Base-by-base conservation (phyloP, 1,140 invertebrate species). In the Mylabris phalerata region DNA sequence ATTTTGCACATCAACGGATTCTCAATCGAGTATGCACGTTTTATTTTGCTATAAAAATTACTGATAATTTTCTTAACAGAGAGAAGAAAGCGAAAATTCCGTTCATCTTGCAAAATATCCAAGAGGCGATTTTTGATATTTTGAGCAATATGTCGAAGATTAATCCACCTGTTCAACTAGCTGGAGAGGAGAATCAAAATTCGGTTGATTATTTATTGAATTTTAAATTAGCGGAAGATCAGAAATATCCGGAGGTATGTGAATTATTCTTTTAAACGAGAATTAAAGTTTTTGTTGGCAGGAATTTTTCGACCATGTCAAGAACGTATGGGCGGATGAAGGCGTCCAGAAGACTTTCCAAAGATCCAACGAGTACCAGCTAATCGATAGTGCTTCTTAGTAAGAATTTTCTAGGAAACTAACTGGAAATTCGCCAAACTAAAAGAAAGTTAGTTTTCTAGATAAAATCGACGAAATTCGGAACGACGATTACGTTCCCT, bases 381-480 rank as follows among this genome's bases (percentile, higher is more conserved):
- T 91, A 11, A 83, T 91, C 55, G 89, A 92, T 68, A 89, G 87
- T 66, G 88, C 90, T 9, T 85, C 89, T 82, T 90, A 92, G 84
- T 85, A 74, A 78, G 80, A 79, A 61, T 32, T 11, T 19, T 38
- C 9, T 3, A 3, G 7, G 4, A 32, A n/a, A 26, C 25, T 38
- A 42, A 5, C 0, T 52, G 49, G 25, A 49, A 42, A 19, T 55
- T 40, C 55, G 3, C 43, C 40, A 26, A 51, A 51, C 40, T 24
- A 42, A 52, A 19, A 26, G 9, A 58, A 19, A 5, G 77, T 45
- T 67, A 88, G 86, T 72, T 88, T 88, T 66, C 73, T 89, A 55
- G 81, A 86, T 59, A 77, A 80, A 71, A 75, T 88, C 62, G 78
- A 81, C 52, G 68, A 77, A 39, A 80, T 88, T 44, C 75, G 77